These are phyloP conservation scores for Carassius carassius DNA, from an alignment of 2,113 vertebrate genomes.

Conservation along the genomic window DNA sequence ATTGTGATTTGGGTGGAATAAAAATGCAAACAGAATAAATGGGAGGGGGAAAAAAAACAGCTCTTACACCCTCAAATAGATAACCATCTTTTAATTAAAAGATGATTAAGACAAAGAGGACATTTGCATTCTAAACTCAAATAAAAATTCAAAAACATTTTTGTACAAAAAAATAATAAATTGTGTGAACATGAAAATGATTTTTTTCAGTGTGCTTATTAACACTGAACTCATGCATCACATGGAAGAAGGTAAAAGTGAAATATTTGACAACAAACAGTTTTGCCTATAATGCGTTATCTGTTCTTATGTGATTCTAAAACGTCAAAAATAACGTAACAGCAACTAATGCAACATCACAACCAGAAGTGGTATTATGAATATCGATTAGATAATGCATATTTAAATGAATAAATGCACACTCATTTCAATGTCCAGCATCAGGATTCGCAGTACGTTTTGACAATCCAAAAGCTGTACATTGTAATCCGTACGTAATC, in stretches of 20 bases:
- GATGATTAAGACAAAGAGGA: constrained; percentile 54
- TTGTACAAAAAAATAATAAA: constrained; percentile 38
- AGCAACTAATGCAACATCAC: too few relatives aligned
- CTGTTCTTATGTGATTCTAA: background rate
- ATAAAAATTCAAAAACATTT: constrained; percentile 50
- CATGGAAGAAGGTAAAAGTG: constrained; percentile 30
- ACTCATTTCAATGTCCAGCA: background rate
- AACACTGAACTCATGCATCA: constrained; percentile 51
- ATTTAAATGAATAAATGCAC: background rate
- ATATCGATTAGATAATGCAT: constrained; percentile 13
- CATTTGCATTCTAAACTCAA: constrained; percentile 37
- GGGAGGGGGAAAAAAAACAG: too few relatives aligned
- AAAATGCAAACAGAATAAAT: too few relatives aligned
- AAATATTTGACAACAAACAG: constrained; percentile 51
- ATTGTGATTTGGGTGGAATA: too few relatives aligned
- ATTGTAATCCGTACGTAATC: too few relatives aligned
- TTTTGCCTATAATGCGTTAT: constrained; percentile 36
- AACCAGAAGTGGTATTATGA: background rate
- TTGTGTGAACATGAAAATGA: constrained; percentile 38
- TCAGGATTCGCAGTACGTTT: constrained; percentile 1
- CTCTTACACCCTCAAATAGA: background rate
- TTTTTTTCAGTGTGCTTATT: constrained; percentile 24
- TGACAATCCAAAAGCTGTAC: constrained; percentile 14
- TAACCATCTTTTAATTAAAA: constrained; percentile 65
- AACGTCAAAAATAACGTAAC: background rate